Conservation (phyloP, 2,797 vertebrate species). For the Myotis myotis region DNA sequence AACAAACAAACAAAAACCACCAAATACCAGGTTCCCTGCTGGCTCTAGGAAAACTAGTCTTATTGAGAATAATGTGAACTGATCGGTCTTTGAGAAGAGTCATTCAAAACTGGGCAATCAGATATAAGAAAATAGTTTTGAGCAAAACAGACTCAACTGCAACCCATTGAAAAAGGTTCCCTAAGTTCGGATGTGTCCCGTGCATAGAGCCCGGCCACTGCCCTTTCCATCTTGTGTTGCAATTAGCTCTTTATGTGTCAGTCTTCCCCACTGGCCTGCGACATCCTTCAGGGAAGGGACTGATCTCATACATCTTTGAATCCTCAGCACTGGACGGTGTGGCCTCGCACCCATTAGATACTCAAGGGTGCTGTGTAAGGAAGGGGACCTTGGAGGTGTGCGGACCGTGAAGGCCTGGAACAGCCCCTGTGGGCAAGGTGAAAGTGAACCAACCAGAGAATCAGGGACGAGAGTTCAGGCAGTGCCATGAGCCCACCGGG, state of each 20-base stretch:
- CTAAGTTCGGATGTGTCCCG: background rate
- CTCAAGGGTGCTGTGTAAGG: background rate
- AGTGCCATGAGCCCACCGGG: background rate
- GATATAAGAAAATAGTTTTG: constrained; percentile 49
- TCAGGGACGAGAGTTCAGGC: background rate
- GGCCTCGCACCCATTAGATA: background rate
- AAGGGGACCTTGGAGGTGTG: background rate
- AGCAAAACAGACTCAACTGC: constrained; percentile 53
- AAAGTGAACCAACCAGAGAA: background rate
- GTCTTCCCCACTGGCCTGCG: background rate
- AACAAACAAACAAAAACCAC: background rate
- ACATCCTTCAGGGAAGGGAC: background rate
- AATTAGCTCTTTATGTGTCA: background rate
- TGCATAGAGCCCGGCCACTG: background rate
- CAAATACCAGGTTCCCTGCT: background rate
- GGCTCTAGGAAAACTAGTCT: constrained; percentile 29
- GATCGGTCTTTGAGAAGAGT: constrained; percentile 45
- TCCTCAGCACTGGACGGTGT: background rate
- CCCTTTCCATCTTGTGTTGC: background rate
- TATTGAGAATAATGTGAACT: constrained; percentile 47
- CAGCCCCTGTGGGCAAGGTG: too few species aligned
- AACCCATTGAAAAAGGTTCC: constrained; percentile 42
- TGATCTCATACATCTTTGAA: background rate
- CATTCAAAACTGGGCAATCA: constrained; percentile 59
- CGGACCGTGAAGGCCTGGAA: background rate